phyloP scores from a whole-genome alignment of 2,113 vertebrate genomes.

The Zosterops borbonicus region DNA sequence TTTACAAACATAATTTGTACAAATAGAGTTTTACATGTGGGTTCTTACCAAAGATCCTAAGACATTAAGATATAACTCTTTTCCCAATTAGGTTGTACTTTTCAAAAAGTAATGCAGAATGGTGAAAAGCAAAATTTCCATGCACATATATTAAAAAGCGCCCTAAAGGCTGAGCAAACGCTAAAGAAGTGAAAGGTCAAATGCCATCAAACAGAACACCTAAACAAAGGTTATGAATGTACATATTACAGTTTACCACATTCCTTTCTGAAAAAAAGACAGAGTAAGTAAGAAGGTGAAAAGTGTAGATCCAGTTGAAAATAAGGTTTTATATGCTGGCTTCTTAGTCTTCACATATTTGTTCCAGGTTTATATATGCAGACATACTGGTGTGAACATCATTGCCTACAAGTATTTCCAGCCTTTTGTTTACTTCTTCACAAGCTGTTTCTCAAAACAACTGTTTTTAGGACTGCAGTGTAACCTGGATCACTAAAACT shows the following conservation, averaged over 20 bases:
- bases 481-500: neutral
- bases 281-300: rapidly evolving
- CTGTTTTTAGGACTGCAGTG: neutral
- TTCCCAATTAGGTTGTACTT: neutral
- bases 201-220: neutral
- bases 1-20: neutral
- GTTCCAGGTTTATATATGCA: neutral
- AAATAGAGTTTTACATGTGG: neutral
- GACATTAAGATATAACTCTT: neutral
- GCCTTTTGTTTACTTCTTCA: neutral
- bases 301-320: neutral
- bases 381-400: rapidly evolving
- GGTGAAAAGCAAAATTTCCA: neutral
- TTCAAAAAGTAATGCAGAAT: neutral
- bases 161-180: neutral
- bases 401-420: neutral
- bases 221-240: neutral
- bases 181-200: neutral
- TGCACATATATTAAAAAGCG: neutral
- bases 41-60: neutral
- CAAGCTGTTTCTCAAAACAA: neutral
- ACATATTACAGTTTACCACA: neutral
- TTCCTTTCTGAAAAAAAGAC: neutral
- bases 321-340: neutral
- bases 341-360: neutral